A percentile compares a stretch with the other conserved stretches of the same genome.
phyloP scores from a whole-genome alignment of 1,140 invertebrate species.

The Bombyx mandarina region DNA sequence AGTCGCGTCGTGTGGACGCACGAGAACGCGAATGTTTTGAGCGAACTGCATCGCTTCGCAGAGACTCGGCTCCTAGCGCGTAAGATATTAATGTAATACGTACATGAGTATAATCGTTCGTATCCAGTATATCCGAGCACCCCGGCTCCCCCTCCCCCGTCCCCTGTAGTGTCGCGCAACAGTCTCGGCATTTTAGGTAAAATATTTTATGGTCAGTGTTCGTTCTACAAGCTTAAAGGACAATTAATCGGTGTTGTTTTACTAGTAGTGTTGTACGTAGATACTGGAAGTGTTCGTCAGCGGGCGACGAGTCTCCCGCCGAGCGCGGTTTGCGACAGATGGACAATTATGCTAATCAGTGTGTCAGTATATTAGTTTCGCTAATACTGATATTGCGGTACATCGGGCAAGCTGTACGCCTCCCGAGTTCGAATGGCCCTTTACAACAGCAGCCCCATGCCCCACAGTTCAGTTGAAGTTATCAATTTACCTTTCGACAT shows the following conservation, averaged over 20 bases:
- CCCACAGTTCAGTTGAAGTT: no score
- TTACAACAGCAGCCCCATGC: no score
- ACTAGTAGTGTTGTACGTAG: no score
- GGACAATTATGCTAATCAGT: no score
- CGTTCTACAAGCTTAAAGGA: neutral
- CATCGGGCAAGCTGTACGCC: no score
- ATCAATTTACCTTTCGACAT: no score
- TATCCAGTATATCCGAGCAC: conserved; percentile 5
- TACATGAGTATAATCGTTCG: conserved; percentile 4
- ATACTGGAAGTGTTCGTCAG: neutral
- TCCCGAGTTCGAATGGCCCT: no score
- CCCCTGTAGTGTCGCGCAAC: conserved; percentile 27
- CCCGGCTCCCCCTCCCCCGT: conserved; percentile 14
- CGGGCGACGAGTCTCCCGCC: neutral
- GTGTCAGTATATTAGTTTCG: no score
- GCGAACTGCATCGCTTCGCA: neutral
- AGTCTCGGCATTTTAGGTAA: conserved; percentile 34
- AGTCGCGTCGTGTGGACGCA: neutral
- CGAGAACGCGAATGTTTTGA: neutral
- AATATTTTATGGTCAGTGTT: neutral
- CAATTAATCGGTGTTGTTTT: no score
- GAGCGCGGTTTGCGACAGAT: neutral
- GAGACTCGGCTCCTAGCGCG: neutral
- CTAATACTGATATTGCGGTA: no score
- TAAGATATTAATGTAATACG: no score